phyloP scores from a whole-genome alignment of 2,113 vertebrate species.

The Prionailurus viverrinus region DNA sequence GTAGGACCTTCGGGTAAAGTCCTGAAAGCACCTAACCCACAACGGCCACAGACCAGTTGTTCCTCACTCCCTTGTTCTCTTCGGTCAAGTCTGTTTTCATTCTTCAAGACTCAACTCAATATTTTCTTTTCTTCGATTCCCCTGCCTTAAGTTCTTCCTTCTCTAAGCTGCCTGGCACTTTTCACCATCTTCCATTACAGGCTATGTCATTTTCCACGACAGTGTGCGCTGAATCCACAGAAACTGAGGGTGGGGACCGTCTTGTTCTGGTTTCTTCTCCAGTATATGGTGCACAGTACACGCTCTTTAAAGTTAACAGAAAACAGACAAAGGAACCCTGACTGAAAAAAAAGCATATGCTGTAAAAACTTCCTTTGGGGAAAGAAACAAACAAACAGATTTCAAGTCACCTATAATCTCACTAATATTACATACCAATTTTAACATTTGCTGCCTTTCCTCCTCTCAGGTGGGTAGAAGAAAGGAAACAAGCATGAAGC shows the following conservation, averaged over 20 bases:
- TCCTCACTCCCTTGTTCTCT: background rate
- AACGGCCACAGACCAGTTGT: background rate
- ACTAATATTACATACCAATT: background rate
- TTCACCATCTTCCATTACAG: accelerated
- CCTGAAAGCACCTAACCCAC: background rate
- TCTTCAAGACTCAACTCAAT: background rate
- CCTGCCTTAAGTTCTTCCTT: background rate
- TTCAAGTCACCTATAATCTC: background rate
- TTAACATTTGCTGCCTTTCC: background rate
- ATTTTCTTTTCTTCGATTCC: background rate
- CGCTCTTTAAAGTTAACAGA: background rate
- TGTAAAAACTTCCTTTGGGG: background rate
- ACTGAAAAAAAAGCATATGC: background rate
- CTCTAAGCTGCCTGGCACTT: background rate
- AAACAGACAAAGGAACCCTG: background rate
- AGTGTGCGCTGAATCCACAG: background rate
- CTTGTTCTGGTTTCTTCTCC: background rate
- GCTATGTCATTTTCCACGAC: background rate
- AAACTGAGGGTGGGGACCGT: background rate
- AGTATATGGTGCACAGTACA: background rate
- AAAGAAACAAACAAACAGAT: background rate
- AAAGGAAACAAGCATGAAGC: background rate
- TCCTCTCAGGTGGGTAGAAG: background rate
- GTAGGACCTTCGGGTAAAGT: background rate
- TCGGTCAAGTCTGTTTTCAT: background rate